Evolutionary conservation across 2,888 invertebrate species (phyloP).

Genomic region (Drosophila bunnanda): DNA sequence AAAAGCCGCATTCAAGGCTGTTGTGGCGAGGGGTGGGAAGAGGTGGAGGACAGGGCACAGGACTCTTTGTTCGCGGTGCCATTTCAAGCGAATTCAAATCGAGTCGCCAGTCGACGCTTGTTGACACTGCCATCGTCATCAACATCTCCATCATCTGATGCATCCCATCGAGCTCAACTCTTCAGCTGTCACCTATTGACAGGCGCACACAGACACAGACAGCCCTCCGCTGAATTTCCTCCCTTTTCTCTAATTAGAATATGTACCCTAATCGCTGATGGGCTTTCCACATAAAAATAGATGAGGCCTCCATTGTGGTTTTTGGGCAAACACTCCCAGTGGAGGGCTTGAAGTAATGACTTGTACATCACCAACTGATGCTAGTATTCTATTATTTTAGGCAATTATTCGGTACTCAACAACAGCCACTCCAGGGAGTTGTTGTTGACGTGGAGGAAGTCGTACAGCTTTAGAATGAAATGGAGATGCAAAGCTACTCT

Average conservation of each 20-base stretch:
- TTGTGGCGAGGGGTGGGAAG: conserved; percentile 3
- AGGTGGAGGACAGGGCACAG: conserved; percentile 7
- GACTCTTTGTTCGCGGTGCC: conserved; percentile 39
- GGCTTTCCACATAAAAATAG: background rate
- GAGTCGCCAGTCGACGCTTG: conserved; percentile 34
- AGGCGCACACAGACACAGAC: conserved; percentile 16
- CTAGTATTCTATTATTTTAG: conserved; percentile 12
- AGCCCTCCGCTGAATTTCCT: background rate
- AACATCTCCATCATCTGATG: conserved; percentile 25
- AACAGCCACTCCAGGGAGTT: conserved; percentile 15
- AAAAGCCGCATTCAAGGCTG: conserved; percentile 36
- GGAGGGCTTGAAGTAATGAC: background rate
- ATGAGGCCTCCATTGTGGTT: background rate
- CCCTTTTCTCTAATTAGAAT: conserved; percentile 3
- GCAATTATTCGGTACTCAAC: conserved; percentile 4
- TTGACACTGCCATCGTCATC: conserved; percentile 49
- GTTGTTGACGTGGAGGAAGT: conserved; percentile 39
- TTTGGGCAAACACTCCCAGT: background rate
- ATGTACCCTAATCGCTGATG: conserved; percentile 2
- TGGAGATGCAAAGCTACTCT: conserved; percentile 83
- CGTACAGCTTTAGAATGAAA: conserved; percentile 84
- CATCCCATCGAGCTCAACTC: conserved; percentile 43
- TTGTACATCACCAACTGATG: background rate
- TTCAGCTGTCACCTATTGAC: conserved; percentile 45
- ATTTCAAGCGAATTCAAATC: conserved; percentile 49